phyloP scores from a whole-genome alignment of 2,888 invertebrate genomes.

The Amphimallon solstitiale region DNA sequence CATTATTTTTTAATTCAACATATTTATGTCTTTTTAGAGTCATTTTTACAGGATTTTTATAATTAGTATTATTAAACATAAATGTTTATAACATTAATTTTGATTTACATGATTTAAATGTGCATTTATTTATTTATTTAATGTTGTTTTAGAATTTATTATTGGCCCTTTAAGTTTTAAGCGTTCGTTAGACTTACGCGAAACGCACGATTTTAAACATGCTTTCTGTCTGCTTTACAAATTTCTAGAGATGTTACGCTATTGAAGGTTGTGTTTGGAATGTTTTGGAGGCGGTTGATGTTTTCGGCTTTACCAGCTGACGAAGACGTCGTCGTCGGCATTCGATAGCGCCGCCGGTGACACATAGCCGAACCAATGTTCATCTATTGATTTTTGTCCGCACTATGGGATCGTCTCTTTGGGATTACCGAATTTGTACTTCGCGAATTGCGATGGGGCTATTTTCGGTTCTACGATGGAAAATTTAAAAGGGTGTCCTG shows the following conservation, averaged over 20 bases:
- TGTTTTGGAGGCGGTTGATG: conserved; percentile 19
- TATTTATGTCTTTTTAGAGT: too few species aligned
- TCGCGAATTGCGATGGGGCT: too few species aligned
- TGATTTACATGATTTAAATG: conserved; percentile 4
- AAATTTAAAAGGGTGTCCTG: too few species aligned
- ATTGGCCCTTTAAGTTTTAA: background rate
- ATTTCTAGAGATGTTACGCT: conserved; percentile 14
- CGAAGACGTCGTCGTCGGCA: background rate
- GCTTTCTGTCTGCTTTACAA: background rate
- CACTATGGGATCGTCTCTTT: conserved; percentile 41
- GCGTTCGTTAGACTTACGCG: background rate
- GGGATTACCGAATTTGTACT: too few species aligned
- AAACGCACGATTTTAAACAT: too few species aligned
- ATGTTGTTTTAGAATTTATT: background rate
- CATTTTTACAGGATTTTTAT: background rate
- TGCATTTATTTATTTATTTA: conserved; percentile 20
- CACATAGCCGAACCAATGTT: conserved; percentile 23
- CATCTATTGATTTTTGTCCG: conserved; percentile 32
- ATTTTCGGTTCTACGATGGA: too few species aligned
- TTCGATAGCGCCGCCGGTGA: conserved; percentile 29
- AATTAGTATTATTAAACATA: conserved; percentile 3
- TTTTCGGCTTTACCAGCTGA: conserved; percentile 40
- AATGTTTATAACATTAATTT: conserved; percentile 1
- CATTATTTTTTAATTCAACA: too few species aligned
- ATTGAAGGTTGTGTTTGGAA: conserved; percentile 18